These are phyloP conservation scores for Aphrophora alni DNA, from an alignment of 2,888 invertebrate species.

Conservation along the genomic window DNA sequence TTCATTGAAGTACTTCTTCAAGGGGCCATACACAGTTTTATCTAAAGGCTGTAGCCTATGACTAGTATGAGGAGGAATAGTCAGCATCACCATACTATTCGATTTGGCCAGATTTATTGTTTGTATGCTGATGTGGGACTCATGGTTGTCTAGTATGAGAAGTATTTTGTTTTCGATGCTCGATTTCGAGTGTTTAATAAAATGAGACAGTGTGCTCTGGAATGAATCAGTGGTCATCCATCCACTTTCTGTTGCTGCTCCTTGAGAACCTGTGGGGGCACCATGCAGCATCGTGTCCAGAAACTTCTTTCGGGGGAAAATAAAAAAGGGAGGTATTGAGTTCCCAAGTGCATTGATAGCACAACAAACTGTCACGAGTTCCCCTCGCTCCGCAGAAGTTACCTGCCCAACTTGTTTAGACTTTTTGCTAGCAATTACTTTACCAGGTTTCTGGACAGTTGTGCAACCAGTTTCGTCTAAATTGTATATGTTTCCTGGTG, in stretches of 20 bases:
- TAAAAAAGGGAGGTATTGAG: too few relatives aligned
- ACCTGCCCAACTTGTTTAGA: slow-evolving; percentile 2
- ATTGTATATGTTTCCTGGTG: slow-evolving; percentile 52
- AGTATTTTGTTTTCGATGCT: slow-evolving; percentile 50
- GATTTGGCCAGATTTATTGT: slow-evolving; percentile 53
- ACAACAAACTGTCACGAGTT: slow-evolving; percentile 41
- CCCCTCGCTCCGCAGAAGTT: slow-evolving; percentile 11
- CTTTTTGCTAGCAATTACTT: slow-evolving; percentile 21
- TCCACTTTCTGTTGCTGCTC: too few relatives aligned
- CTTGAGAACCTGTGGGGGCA: too few relatives aligned
- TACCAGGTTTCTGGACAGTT: slow-evolving; percentile 48
- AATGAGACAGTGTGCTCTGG: slow-evolving; percentile 51
- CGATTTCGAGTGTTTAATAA: slow-evolving; percentile 51
- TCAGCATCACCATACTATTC: slow-evolving; percentile 56
- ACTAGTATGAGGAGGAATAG: slow-evolving; percentile 56
- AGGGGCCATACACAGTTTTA: slow-evolving; percentile 50
- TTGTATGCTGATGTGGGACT: slow-evolving; percentile 51
- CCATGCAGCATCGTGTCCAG: too few relatives aligned
- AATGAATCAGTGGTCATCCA: slow-evolving; percentile 45
- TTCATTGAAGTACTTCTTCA: slow-evolving; percentile 52
- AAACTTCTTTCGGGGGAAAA: too few relatives aligned
- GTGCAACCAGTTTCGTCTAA: slow-evolving; percentile 56
- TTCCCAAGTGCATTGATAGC: slow-evolving; percentile 52
- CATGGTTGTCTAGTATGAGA: slow-evolving; percentile 54
- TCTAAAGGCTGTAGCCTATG: slow-evolving; percentile 56